A percentile compares a stretch with the other conserved stretches of the same genome.
Evolutionary conservation across 2,888 invertebrate genomes (phyloP).

Genomic region (Agrotis clavis): DNA sequence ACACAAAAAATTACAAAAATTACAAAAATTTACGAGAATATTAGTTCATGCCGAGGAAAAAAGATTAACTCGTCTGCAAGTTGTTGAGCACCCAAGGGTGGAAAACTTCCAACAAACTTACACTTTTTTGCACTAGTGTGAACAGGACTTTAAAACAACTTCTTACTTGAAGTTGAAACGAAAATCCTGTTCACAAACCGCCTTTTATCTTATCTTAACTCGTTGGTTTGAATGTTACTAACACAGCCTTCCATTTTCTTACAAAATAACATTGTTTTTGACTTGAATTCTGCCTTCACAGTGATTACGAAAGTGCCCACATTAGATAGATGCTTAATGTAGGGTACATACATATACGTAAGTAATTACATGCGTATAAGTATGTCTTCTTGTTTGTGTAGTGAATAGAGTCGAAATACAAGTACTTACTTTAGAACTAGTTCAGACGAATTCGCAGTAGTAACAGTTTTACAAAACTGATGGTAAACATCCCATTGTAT

Average conservation of each 20-base stretch:
- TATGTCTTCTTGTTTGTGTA: neutral
- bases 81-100: neutral
- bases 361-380: neutral
- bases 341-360: neutral
- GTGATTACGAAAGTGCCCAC: neutral
- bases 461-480: neutral
- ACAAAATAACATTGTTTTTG: constrained; percentile 4
- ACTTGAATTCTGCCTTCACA: neutral
- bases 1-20: no score
- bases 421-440: neutral
- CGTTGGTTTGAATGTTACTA: constrained; percentile 31
- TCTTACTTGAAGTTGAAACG: constrained; percentile 32
- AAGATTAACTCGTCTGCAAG: neutral
- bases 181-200: constrained; percentile 14
- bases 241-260: constrained; percentile 18
- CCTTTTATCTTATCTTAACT: constrained; percentile 51
- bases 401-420: neutral
- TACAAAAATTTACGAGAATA: neutral
- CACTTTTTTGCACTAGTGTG: constrained; percentile 13
- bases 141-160: constrained; percentile 26
- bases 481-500: neutral
- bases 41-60: neutral
- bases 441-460: neutral
- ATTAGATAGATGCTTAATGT: no score
- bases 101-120: neutral